Percentiles rank a stretch among this genome's conserved stretches.
phyloP scores from a whole-genome alignment of 2,113 vertebrate species.

The Nesoenas mayeri region DNA sequence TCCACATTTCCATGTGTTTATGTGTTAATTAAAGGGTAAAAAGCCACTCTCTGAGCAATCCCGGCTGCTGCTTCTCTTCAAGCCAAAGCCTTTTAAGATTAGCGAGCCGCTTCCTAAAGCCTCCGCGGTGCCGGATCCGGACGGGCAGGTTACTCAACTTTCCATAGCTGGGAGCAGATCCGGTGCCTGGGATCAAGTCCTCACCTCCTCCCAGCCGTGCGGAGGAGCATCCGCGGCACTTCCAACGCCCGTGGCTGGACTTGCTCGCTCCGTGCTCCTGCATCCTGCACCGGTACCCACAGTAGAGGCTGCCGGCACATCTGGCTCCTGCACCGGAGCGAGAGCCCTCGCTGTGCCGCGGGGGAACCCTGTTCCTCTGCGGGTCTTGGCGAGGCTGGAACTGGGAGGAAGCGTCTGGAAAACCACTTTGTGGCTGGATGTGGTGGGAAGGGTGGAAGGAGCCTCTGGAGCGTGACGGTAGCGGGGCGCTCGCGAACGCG shows the following conservation, averaged over 20 bases:
- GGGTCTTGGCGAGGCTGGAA: neutral
- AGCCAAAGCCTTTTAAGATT: conserved; percentile 68
- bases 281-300: fast-evolving
- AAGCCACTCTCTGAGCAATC: conserved; percentile 62
- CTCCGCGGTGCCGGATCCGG: neutral
- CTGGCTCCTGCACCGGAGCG: neutral
- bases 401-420: neutral
- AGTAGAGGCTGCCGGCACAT: neutral
- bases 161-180: neutral
- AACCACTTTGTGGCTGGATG: neutral
- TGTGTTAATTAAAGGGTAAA: conserved; percentile 76
- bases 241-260: fast-evolving
- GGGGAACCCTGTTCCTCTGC: neutral
- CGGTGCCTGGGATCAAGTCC: neutral
- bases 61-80: conserved; percentile 24
- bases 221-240: neutral
- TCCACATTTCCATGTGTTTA: conserved; percentile 72
- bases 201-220: neutral
- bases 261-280: fast-evolving
- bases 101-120: conserved; percentile 30
- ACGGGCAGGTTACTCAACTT: neutral
- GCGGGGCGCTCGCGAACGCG: fast-evolving
- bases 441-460: neutral
- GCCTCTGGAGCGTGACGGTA: fast-evolving
- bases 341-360: fast-evolving